Conservation (phyloP, 1,140 invertebrate genomes). For the Cotesia chilonis region DNA sequence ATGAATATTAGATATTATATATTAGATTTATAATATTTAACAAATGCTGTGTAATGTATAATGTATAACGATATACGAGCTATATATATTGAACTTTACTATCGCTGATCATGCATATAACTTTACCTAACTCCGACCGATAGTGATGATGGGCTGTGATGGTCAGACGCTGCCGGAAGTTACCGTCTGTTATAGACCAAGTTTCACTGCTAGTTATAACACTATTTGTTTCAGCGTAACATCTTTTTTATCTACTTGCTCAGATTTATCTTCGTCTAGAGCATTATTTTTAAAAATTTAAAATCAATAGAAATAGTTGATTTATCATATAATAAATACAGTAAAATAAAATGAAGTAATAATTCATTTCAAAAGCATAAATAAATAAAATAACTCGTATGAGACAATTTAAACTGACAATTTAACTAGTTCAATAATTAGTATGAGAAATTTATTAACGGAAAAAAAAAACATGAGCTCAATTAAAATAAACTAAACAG, state of each 20-base stretch:
- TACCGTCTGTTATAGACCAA: not conserved
- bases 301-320: too few relatives aligned
- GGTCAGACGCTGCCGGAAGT: constrained; percentile 1
- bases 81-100: constrained; percentile 17
- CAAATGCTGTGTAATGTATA: not conserved
- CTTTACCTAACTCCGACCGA: constrained; percentile 26
- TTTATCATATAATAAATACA: too few relatives aligned
- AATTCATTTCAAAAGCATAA: too few relatives aligned
- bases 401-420: too few relatives aligned
- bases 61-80: not conserved
- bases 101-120: constrained; percentile 15
- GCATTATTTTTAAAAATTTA: too few relatives aligned
- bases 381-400: too few relatives aligned
- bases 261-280: too few relatives aligned
- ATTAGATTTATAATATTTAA: not conserved
- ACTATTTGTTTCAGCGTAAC: not conserved
- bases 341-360: too few relatives aligned
- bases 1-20: not conserved
- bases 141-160: constrained; percentile 25
- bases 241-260: not conserved
- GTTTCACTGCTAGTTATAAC: constrained; percentile 1
- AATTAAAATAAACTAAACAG: too few relatives aligned
- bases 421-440: too few relatives aligned
- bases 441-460: too few relatives aligned
- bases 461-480: too few relatives aligned